A percentile compares a stretch with the other conserved stretches of the same genome.
These are phyloP conservation scores for Hirtodrosophila confusa DNA, from an alignment of 2,888 invertebrate species.

Conservation along the genomic window DNA sequence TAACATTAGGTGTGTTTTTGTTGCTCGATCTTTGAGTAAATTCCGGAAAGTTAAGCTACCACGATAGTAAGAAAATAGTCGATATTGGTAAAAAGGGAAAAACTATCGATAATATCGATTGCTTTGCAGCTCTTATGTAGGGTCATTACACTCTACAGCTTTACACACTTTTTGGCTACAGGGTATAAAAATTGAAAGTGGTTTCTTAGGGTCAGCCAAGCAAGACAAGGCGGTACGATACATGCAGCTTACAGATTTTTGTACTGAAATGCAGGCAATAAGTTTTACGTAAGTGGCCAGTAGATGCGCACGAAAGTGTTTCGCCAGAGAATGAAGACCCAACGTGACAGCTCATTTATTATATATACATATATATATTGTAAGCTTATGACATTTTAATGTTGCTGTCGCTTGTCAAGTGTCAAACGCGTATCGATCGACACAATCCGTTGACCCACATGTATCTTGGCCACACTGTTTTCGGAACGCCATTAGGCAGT, in stretches of 20 bases:
- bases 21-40: no score
- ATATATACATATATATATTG: conserved; percentile 5
- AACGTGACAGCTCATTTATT: conserved; percentile 34
- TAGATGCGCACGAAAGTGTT: conserved; percentile 34
- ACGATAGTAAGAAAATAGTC: no score
- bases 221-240: conserved; percentile 36
- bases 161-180: not conserved
- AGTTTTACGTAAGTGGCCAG: conserved; percentile 51
- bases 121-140: no score
- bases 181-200: conserved; percentile 60
- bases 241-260: conserved; percentile 31
- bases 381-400: conserved; percentile 38
- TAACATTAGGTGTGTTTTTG: no score
- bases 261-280: conserved; percentile 39
- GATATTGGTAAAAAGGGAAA: no score
- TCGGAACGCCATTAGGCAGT: conserved; percentile 55
- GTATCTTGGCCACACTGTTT: conserved; percentile 24
- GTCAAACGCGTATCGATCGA: conserved; percentile 36
- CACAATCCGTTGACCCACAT: conserved; percentile 68
- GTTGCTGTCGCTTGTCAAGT: conserved; percentile 10
- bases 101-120: no score
- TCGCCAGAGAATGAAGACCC: conserved; percentile 16
- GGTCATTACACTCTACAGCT: no score
- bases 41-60: no score
- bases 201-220: conserved; percentile 38